Evolutionary conservation across 2,888 invertebrate species (phyloP).

Genomic region (Agrenia bidenticulata): DNA sequence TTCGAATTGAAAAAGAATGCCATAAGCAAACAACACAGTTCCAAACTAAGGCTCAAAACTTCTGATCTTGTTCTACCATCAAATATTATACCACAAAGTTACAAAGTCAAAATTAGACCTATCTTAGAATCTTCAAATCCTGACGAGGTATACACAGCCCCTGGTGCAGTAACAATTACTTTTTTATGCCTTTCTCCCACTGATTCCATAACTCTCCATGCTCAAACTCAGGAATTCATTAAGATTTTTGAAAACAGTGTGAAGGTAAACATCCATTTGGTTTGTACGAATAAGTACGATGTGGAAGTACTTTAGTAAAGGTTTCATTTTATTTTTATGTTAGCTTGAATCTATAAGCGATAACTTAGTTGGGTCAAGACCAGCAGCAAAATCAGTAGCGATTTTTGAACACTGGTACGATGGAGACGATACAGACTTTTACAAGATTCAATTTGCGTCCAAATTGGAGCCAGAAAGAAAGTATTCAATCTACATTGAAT

Average conservation of each 20-base stretch:
- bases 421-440: constrained; percentile 7
- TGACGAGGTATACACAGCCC: constrained; percentile 3
- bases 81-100: constrained; percentile 8
- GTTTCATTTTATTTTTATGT: background rate
- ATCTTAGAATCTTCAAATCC: constrained; percentile 3
- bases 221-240: constrained; percentile 5
- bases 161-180: background rate
- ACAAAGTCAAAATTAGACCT: constrained; percentile 11
- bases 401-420: background rate
- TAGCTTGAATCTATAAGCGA: too few species aligned
- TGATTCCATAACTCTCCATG: constrained; percentile 15
- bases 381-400: background rate
- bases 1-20: background rate
- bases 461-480: background rate
- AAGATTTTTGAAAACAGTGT: background rate
- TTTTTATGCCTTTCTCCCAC: background rate
- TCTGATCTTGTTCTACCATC: constrained; percentile 1
- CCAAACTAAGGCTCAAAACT: constrained; percentile 1
- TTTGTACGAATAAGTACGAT: background rate
- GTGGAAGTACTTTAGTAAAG: background rate
- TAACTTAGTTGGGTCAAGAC: background rate
- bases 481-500: constrained; percentile 6
- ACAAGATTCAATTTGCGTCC: background rate
- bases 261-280: background rate
- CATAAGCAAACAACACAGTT: background rate